Conservation (phyloP, 2,888 invertebrate species). For the Podabrus alpinus region DNA sequence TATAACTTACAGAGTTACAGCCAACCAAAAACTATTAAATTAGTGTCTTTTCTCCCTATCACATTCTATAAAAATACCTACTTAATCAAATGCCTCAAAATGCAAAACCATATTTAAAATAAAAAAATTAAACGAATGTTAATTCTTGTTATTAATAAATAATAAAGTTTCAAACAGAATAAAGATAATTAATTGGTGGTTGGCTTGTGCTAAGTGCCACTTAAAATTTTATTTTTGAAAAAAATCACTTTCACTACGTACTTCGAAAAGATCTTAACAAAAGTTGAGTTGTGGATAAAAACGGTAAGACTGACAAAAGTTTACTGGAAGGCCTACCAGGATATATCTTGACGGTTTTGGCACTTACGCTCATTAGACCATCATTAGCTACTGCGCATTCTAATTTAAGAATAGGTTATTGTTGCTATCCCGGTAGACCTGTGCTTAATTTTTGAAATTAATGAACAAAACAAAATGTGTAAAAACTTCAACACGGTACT, state of each 20-base stretch:
- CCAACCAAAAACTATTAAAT: background rate
- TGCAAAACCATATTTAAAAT: slow-evolving; percentile 30
- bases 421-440: background rate
- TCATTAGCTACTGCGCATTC: too few relatives aligned
- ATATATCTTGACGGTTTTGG: too few relatives aligned
- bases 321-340: background rate
- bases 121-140: background rate
- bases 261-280: too few relatives aligned
- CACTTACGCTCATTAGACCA: too few relatives aligned
- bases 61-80: slow-evolving; percentile 8
- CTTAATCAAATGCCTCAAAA: slow-evolving; percentile 41
- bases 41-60: slow-evolving; percentile 28
- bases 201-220: background rate
- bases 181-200: background rate
- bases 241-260: background rate
- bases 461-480: background rate
- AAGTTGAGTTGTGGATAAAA: background rate
- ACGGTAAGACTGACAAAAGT: background rate
- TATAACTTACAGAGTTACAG: slow-evolving; percentile 49
- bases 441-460: background rate
- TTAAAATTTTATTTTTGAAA: background rate
- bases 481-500: background rate
- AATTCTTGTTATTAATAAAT: background rate
- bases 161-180: background rate
- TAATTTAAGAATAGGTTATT: background rate